Base-by-base conservation (phyloP, 2,797 vertebrate species). In the Gambelia wislizenii region DNA sequence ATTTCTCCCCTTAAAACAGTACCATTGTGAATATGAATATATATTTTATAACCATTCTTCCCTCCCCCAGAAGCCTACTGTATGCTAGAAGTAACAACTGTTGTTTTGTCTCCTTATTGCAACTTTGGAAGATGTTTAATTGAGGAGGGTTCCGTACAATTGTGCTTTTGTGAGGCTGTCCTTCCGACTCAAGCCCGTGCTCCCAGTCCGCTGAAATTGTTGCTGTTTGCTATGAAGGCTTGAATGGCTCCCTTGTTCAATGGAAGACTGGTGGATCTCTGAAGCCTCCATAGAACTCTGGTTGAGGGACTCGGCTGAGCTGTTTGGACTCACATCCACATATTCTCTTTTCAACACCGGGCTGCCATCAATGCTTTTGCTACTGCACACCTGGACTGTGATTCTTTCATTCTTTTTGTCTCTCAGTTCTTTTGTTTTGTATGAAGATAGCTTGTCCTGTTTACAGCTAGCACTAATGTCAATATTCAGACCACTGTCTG, bases 121-220 rank as follows among this genome's bases (percentile, higher is more conserved):
- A 92, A 0, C 88, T 89, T 81, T 93, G 95, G 93, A 91, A 89
- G 91, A 42, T 91, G 87, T 27, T 98, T 96, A 99, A 96, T 99
- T 99, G 89, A 99, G 97, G 94, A 99, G 96, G 3, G 99, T 99
- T 42, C 99, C 99, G 0, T 99, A 99, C 54, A 99, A 95, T 97
- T 99, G 99, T 89, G 99, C 99, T 97, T 99, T 99, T 86, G 98
- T 99, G 93, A 99, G 98, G 95, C 98, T 99, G 97, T 99, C 99
- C 96, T 99, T 99, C 90, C 99, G 98, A 69, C 97, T 98, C 92
- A 99, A 97, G 92, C 99, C 98, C 0, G 98, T 97, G 94, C 97
- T 98, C 88, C 98, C 98, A 96, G 98, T 98, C 97, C 98, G 97
- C 93, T 98, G 98, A 95, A 98, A 98, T 96, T 98, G 98, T 86